Base-by-base conservation (phyloP, 37 sponge, comb jelly and placozoan species). In the Aplysina aerophoba region DNA sequence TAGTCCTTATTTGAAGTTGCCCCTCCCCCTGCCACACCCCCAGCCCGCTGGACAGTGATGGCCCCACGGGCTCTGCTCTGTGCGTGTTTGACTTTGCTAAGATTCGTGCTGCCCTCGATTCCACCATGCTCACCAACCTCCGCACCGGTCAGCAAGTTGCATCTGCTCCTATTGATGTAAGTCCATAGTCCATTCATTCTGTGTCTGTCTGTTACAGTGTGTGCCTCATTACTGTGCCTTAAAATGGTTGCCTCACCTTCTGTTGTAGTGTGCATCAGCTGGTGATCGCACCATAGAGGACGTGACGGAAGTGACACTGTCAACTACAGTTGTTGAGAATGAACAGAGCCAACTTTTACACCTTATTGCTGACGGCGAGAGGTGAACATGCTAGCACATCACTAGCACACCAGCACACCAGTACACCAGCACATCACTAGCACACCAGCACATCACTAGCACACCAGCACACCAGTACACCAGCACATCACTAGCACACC, bases 31-130 rank as follows among this genome's bases (percentile, higher is more conserved):
- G 38, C 84, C 50, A 3, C 50, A 44, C 50, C 40, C 71, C n/a
- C 36, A 80, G 30, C 28, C 58, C 61, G 62, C 53, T 63, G n/a
- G 55, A 40, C 63, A 93, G 94, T 66, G 87, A 84, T 79, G 91
- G 94, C 4, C 96, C 96, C 0, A 54, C 80, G 15, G 96, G 90
- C 0, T 96, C 97, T 19, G 94, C 92, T 19, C 77, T 96, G 21
- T 96, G 97, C 80, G 86, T 92, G 38, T 96, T 75, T 83, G 83
- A 88, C 37, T 88, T 93, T 28, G 82, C 83, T 21, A 24, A 69
- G 17, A 67, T 38, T 36, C 60, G 24, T 12, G 41, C 38, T 40
- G 78, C 78, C 78, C 54, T 75, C 3, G 37, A 75, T 24, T 75
- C 78, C 20, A n/a, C 0, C 16, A 15, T 4, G 21, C 78, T 75